Conservation (phyloP, 2,888 invertebrate species). For the Gastracanthus pulcherrimus region DNA sequence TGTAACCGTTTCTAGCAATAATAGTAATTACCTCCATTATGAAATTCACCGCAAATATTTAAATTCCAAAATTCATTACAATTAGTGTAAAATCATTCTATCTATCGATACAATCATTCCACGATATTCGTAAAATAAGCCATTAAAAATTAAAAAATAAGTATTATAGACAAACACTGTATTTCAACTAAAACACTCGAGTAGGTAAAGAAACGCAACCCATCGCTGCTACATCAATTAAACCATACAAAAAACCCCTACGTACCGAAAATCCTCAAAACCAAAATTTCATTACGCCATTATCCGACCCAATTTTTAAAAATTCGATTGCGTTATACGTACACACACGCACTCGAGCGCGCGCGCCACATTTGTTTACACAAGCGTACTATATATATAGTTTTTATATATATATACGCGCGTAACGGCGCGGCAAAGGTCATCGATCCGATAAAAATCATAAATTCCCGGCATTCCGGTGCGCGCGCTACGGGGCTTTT, state of each 20-base stretch:
- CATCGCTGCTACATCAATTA: neutral
- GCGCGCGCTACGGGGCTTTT: neutral
- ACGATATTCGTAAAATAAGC: too few relatives aligned
- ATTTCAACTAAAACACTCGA: too few relatives aligned
- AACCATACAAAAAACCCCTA: neutral
- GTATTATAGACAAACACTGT: too few relatives aligned
- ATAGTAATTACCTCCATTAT: neutral
- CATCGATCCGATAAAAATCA: conserved; percentile 42
- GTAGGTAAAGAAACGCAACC: too few relatives aligned
- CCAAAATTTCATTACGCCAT: too few relatives aligned
- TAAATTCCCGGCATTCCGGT: conserved; percentile 25
- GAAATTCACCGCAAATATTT: neutral
- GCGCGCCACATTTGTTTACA: conserved; percentile 39
- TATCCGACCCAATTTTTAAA: neutral
- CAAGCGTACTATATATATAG: neutral
- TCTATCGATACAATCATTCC: too few relatives aligned
- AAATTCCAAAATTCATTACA: neutral
- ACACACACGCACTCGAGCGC: neutral
- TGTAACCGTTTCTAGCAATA: neutral
- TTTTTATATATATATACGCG: too few relatives aligned
- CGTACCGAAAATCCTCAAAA: too few relatives aligned
- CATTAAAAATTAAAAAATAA: too few relatives aligned
- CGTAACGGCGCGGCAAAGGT: neutral
- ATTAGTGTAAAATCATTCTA: too few relatives aligned
- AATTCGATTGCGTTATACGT: neutral